phyloP scores from a whole-genome alignment of 1,140 invertebrate species.

The Nephila pilipes region DNA sequence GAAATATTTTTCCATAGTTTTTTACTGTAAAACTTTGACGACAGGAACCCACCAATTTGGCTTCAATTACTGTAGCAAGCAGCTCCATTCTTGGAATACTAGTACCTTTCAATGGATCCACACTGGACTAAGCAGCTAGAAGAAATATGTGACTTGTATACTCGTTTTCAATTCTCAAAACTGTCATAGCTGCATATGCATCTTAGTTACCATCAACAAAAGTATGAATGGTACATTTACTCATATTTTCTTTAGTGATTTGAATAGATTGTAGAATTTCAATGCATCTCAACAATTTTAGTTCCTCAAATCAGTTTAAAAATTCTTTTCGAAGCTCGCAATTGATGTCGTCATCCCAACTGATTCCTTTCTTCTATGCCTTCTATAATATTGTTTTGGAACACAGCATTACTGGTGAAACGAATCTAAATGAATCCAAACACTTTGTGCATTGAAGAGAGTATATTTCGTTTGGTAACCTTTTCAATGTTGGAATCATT shows the following conservation, averaged over 20 bases:
- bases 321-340: background rate
- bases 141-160: background rate
- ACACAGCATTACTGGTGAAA: background rate
- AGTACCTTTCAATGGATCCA: background rate
- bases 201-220: background rate
- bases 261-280: background rate
- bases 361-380: background rate
- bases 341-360: background rate
- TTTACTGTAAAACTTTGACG: background rate
- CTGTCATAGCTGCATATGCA: background rate
- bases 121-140: background rate
- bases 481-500: background rate
- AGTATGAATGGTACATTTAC: background rate
- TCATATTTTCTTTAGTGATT: background rate
- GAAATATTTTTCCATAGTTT: background rate
- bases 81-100: background rate
- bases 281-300: background rate
- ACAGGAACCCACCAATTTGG: background rate
- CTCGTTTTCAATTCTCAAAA: background rate
- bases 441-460: background rate
- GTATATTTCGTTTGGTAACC: background rate
- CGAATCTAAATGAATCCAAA: background rate
- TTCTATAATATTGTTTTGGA: background rate
- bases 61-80: background rate
- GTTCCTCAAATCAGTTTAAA: background rate